Percentiles rank a stretch among this genome's conserved stretches.
phyloP scores from a whole-genome alignment of 2,888 invertebrate genomes.

The Mactromeris polynyma region DNA sequence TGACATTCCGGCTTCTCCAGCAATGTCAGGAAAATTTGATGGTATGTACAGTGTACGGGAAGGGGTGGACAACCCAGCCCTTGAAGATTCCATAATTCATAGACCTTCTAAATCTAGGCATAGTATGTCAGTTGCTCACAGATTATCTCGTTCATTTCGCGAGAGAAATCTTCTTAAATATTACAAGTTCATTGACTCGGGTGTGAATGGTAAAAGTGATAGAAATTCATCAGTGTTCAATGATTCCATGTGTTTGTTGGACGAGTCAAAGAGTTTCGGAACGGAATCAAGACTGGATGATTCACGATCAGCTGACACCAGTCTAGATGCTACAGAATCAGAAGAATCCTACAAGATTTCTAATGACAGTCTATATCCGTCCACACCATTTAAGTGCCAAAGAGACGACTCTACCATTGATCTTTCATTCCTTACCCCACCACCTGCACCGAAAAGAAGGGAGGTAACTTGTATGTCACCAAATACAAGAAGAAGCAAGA shows the following conservation, averaged over 20 bases:
- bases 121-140: conserved; percentile 61
- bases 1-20: conserved; percentile 65
- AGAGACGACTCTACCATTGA: conserved; percentile 57
- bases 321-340: conserved; percentile 43
- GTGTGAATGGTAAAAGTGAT: conserved; percentile 44
- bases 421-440: conserved; percentile 62
- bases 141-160: conserved; percentile 64
- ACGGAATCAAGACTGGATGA: conserved; percentile 47
- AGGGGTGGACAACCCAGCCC: conserved; percentile 71
- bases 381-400: conserved; percentile 52
- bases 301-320: conserved; percentile 51
- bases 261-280: conserved; percentile 40
- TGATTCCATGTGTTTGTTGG: conserved; percentile 42
- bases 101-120: conserved; percentile 59
- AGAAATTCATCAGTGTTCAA: conserved; percentile 52
- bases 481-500: conserved; percentile 65
- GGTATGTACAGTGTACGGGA: conserved; percentile 78
- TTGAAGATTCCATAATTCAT: conserved; percentile 67
- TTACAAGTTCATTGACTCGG: conserved; percentile 60
- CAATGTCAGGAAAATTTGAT: conserved; percentile 72
- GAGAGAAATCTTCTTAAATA: conserved; percentile 66
- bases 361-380: conserved; percentile 67
- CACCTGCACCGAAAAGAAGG: conserved; percentile 48
- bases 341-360: conserved; percentile 70
- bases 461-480: conserved; percentile 65